Evolutionary conservation across 2,797 vertebrate species (phyloP).

Genomic region (Smutsia gigantea): DNA sequence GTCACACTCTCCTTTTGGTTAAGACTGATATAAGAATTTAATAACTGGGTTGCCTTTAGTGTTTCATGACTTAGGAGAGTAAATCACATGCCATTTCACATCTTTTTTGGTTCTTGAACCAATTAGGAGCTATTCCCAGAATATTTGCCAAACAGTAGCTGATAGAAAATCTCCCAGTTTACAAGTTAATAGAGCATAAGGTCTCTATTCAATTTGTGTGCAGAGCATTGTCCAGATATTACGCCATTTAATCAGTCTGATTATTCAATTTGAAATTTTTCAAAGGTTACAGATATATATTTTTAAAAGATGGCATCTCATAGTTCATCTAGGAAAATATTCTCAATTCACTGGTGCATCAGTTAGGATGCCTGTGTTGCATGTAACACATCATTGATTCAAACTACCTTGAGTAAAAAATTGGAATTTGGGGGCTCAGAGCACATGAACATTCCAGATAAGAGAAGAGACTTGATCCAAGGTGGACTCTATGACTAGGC

Average conservation of each 20-base stretch:
- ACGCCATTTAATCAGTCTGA: background rate
- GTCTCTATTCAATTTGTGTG: background rate
- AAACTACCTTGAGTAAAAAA: background rate
- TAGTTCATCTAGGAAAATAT: background rate
- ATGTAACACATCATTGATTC: background rate
- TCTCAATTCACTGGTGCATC: background rate
- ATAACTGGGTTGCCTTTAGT: background rate
- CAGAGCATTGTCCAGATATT: background rate
- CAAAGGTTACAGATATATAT: background rate
- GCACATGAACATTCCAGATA: background rate
- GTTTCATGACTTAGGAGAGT: background rate
- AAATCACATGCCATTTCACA: background rate
- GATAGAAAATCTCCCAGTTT: background rate
- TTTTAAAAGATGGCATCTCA: background rate
- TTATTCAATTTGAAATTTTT: conserved; percentile 31
- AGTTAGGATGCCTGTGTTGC: background rate
- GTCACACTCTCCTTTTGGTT: background rate
- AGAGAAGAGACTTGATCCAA: background rate
- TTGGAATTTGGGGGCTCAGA: background rate
- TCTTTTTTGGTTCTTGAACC: background rate
- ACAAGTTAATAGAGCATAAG: background rate
- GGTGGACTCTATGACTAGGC: background rate
- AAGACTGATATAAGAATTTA: background rate
- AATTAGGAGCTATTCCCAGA: background rate
- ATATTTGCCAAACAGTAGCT: background rate